Percentiles rank a stretch among this genome's conserved stretches.
Evolutionary conservation across 2,797 vertebrate genomes (phyloP).

Genomic region (Aselliscus stoliczkanus): DNA sequence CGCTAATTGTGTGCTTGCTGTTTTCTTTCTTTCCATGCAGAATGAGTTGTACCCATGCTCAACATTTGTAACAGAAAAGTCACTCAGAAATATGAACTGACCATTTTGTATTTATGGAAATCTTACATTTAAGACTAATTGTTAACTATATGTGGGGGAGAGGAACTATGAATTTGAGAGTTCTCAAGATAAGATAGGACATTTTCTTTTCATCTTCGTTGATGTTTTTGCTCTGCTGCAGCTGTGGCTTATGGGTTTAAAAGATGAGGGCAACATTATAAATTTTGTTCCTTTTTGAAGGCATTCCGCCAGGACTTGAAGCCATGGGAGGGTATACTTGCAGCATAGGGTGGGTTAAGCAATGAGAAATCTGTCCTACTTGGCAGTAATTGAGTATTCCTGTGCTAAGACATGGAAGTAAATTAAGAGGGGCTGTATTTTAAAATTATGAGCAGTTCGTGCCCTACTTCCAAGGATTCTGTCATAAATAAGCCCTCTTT

Average conservation of each 20-base stretch:
- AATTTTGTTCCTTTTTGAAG: slow-evolving; percentile 39
- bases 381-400: not conserved
- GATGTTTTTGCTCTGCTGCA: slow-evolving; percentile 16
- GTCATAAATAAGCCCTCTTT: not conserved
- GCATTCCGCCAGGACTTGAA: slow-evolving; percentile 16
- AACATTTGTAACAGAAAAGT: slow-evolving; percentile 20
- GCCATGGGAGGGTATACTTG: not conserved
- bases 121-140: slow-evolving; percentile 39
- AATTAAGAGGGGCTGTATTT: not conserved
- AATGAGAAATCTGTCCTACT: not conserved
- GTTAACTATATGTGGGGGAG: not conserved
- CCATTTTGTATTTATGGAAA: not conserved
- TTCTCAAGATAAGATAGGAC: not conserved
- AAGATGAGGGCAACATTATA: not conserved
- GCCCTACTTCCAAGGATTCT: slow-evolving; percentile 8
- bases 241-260: slow-evolving; percentile 45
- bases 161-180: not conserved
- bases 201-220: slow-evolving; percentile 24
- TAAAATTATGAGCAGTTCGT: slow-evolving; percentile 36
- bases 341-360: not conserved
- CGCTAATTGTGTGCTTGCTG: slow-evolving; percentile 46
- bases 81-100: not conserved
- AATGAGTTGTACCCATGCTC: not conserved
- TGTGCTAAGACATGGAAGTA: not conserved
- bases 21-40: slow-evolving; percentile 9